Percentiles rank a stretch among this genome's conserved stretches.
phyloP scores from a whole-genome alignment of 2,888 invertebrate species.

The Spialia ferax region DNA sequence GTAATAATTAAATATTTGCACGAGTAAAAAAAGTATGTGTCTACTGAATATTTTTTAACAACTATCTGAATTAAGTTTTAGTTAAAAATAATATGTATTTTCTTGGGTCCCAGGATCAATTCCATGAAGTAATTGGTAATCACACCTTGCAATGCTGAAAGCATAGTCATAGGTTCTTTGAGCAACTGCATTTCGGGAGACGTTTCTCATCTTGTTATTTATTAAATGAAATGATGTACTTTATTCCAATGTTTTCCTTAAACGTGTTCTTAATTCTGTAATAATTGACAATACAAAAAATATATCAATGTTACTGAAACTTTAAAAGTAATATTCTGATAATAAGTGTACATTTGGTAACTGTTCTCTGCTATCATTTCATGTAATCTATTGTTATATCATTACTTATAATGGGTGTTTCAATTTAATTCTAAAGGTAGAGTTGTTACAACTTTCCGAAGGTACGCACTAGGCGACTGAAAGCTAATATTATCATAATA shows the following conservation, averaged over 20 bases:
- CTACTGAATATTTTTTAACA: too few relatives aligned
- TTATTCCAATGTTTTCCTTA: conserved; percentile 8
- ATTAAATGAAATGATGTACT: not conserved
- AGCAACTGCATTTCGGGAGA: conserved; percentile 1
- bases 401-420: conserved; percentile 46
- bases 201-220: not conserved
- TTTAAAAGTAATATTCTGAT: conserved; percentile 13
- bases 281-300: conserved; percentile 22
- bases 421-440: conserved; percentile 55
- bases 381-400: conserved; percentile 38
- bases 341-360: conserved; percentile 25
- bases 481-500: conserved; percentile 85
- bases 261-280: conserved; percentile 14
- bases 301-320: conserved; percentile 10
- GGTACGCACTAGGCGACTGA: conserved; percentile 87
- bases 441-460: conserved; percentile 86
- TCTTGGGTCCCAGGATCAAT: not conserved
- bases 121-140: not conserved
- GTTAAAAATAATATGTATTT: too few relatives aligned
- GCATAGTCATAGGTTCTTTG: conserved; percentile 8
- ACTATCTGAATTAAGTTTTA: too few relatives aligned
- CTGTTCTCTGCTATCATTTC: conserved; percentile 22
- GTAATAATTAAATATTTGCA: not conserved
- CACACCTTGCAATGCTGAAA: not conserved
- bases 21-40: too few relatives aligned